phyloP scores from a whole-genome alignment of 2,888 invertebrate species.

The Leptura quadrifasciata region DNA sequence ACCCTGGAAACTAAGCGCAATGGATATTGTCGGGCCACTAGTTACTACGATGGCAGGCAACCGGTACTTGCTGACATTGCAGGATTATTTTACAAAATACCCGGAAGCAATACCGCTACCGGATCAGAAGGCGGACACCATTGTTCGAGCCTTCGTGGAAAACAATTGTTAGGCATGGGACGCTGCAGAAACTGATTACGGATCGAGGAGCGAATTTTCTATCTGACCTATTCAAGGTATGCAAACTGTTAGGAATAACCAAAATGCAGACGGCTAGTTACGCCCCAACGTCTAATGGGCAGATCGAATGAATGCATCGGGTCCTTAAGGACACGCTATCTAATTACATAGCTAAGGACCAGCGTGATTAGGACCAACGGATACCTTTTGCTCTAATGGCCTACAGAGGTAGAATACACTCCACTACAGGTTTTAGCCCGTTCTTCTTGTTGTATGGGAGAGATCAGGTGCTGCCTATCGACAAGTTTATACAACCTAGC shows the following conservation, averaged over 20 bases:
- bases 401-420: conserved; percentile 51
- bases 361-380: no score
- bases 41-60: no score
- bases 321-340: conserved; percentile 60
- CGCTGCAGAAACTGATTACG: conserved; percentile 60
- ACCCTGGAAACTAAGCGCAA: conserved; percentile 56
- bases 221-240: no score
- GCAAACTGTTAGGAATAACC: no score
- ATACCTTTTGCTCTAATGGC: conserved; percentile 61
- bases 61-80: no score
- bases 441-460: conserved; percentile 57
- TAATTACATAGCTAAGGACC: conserved; percentile 62
- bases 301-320: conserved; percentile 63
- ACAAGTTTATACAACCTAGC: conserved; percentile 47
- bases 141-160: conserved; percentile 57
- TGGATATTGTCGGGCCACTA: no score
- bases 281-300: conserved; percentile 63
- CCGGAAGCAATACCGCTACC: no score
- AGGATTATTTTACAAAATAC: no score
- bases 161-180: conserved; percentile 60
- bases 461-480: conserved; percentile 50
- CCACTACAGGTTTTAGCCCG: conserved; percentile 53
- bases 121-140: no score
- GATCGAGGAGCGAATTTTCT: conserved; percentile 62
- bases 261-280: no score